Conservation (phyloP, 2,113 vertebrate species). For the Athene cunicularia region DNA sequence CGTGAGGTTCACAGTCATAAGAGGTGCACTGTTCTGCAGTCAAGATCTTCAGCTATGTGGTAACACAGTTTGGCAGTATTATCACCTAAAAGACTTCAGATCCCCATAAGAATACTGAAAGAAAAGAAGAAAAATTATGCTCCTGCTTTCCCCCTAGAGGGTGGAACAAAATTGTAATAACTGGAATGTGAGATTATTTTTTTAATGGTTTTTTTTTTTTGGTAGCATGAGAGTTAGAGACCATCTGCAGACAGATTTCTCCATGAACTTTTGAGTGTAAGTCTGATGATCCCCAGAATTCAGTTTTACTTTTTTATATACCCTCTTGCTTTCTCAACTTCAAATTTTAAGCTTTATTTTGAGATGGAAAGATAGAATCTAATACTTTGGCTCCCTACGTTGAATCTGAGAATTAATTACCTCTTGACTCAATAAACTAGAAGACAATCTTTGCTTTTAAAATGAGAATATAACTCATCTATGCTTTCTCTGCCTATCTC, state of each 20-base stretch:
- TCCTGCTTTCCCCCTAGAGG: neutral
- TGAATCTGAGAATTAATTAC: neutral
- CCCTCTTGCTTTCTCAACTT: neutral
- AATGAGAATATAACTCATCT: neutral
- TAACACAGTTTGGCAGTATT: neutral
- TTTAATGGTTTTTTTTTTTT: neutral
- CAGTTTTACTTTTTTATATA: neutral
- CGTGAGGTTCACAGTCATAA: neutral
- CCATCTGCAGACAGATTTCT: neutral
- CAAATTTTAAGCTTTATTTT: neutral
- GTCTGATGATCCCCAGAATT: neutral
- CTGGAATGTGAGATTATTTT: neutral
- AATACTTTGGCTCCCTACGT: neutral
- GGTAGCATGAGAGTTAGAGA: neutral
- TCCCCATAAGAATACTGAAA: neutral
- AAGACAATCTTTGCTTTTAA: neutral
- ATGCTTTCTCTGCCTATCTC: neutral
- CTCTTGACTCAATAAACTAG: conserved; percentile 20
- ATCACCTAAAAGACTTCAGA: neutral
- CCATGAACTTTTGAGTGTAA: neutral
- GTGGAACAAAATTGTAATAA: neutral
- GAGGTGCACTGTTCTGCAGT: neutral
- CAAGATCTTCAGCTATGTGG: neutral
- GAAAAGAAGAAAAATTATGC: neutral
- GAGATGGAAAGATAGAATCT: neutral